Base-by-base conservation (phyloP, 1,140 invertebrate genomes). In the Chelonus insularis region DNA sequence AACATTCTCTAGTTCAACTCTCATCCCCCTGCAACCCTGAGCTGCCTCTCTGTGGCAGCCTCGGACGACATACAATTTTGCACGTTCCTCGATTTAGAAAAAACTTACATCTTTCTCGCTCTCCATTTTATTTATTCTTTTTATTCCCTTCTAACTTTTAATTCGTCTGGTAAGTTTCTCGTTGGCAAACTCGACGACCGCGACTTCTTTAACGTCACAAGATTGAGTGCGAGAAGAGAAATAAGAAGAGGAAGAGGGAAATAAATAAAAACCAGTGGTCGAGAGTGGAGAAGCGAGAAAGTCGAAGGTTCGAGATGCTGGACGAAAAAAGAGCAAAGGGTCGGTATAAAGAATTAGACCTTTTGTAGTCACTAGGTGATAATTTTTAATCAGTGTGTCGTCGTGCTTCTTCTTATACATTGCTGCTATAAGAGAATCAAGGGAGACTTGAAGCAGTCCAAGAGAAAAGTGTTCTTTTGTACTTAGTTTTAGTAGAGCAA, bases 351-450 rank as follows among this genome's bases (percentile, higher is more conserved):
- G 47, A 62, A 66, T 62, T 65, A 63, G 47, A 61, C 66, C 71
- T 66, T 73, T 72, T 72, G 68, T 71, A 72, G 71, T 68, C 62
- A 63, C 56, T 63, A 67, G 72, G 72, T 72, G 72, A 73, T 73
- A 73, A 73, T 73, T 73, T 73, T 73, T 73, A 73, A 73, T 73
- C 72, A 73, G 71, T 64, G 71, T 66, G 66, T 66, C 70, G 66
- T 73, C 68, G 14, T 37, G 2, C 12, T 9, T 12, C 1, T 14
- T 45, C 16, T 45, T 14, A 8, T 4, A 14, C 12, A n/a, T n/a
- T n/a, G n/a, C n/a, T n/a, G n/a, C n/a, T n/a, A n/a, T n/a, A n/a
- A n/a, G n/a, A n/a, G n/a, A n/a, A n/a, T n/a, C n/a, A n/a, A 45
- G 57, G 32, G 62, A 63, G 60, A 64, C 63, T 65, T 67, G 67